Evolutionary conservation across 2,797 vertebrate genomes (phyloP), one percentile per base, ranked within the genome.

Genomic region (Cossypha niveicapilla): DNA sequence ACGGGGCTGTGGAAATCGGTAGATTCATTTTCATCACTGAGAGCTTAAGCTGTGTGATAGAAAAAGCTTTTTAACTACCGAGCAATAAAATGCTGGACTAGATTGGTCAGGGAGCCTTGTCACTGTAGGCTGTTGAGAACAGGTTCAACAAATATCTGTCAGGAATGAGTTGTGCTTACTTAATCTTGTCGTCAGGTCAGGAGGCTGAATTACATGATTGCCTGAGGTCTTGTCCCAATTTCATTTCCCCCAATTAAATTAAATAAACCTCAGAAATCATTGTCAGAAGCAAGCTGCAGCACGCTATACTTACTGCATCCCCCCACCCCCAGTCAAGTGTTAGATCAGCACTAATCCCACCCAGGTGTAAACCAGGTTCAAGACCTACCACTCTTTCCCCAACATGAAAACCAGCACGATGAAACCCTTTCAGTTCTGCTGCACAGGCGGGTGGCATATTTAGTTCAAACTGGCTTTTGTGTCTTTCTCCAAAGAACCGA

Each of bases 201-300:
- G 5, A 90, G 61, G 86, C 94, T 95, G 96, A 93, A 92, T 82
- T 85, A 94, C 78, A 89, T 21, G 84, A 85, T 47, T 77, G 95
- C 92, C 78, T 0, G 7, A 95, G 94, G 96, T 89, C 84, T 80
- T 0, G 12, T 93, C 81, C 87, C 85, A 83, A 73, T 94, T 96
- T 87, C 42, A 88, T 90, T 93, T 94, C 39, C 72, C 85, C 76
- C 94, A 92, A 94, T 95, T 95, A 96, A 86, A 92, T 95, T 86
- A 92, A 91, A 87, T 87, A 95, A 93, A 95, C 82, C 91, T 95
- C 91, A 92, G 85, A 90, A 95, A 89, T 63, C 58, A 58, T 65
- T 91, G 92, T 83, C 74, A 87, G 91, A 91, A 89, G 87, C 68
- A 76, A 92, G 70, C 30, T 2, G 3, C 35, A 84, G 80, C 42